Evolutionary conservation across 2,888 invertebrate genomes (phyloP).

Genomic region (Andricus curvator): DNA sequence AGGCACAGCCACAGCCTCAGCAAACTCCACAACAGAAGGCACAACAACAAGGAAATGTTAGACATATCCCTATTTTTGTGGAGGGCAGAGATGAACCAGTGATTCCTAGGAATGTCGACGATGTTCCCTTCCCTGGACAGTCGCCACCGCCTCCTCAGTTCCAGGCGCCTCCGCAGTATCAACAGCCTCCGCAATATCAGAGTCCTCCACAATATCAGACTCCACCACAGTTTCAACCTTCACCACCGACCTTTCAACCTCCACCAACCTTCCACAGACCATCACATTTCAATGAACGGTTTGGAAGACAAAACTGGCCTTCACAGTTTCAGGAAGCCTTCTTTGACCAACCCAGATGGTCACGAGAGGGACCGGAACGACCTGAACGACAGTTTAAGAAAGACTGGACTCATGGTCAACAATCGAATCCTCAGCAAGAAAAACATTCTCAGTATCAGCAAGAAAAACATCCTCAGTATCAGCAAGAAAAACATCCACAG

Average conservation of each 20-base stretch:
- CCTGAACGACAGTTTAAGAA: slow-evolving; percentile 18
- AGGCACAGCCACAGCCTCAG: slow-evolving; percentile 68
- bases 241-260: slow-evolving; percentile 65
- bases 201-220: slow-evolving; percentile 75
- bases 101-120: slow-evolving; percentile 82
- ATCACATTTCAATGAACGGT: slow-evolving; percentile 34
- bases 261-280: slow-evolving; percentile 49
- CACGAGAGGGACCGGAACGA: slow-evolving; percentile 33
- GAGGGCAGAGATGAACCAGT: slow-evolving; percentile 92
- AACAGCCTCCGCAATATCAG: slow-evolving; percentile 77
- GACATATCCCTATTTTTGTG: slow-evolving; percentile 93
- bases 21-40: slow-evolving; percentile 55
- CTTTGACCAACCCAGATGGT: slow-evolving; percentile 48
- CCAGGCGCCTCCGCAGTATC: slow-evolving; percentile 75
- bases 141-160: slow-evolving; percentile 69
- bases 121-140: slow-evolving; percentile 72
- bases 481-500: slow-evolving; percentile 60
- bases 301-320: slow-evolving; percentile 43
- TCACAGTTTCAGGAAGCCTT: slow-evolving; percentile 46
- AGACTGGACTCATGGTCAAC: slow-evolving; percentile 55
- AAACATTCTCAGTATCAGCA: slow-evolving; percentile 61
- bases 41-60: slow-evolving; percentile 80
- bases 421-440: slow-evolving; percentile 59
- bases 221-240: slow-evolving; percentile 74
- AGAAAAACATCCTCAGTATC: slow-evolving; percentile 61